These are phyloP conservation scores for Hesperia comma DNA, from an alignment of 2,888 invertebrate genomes.

Conservation along the genomic window DNA sequence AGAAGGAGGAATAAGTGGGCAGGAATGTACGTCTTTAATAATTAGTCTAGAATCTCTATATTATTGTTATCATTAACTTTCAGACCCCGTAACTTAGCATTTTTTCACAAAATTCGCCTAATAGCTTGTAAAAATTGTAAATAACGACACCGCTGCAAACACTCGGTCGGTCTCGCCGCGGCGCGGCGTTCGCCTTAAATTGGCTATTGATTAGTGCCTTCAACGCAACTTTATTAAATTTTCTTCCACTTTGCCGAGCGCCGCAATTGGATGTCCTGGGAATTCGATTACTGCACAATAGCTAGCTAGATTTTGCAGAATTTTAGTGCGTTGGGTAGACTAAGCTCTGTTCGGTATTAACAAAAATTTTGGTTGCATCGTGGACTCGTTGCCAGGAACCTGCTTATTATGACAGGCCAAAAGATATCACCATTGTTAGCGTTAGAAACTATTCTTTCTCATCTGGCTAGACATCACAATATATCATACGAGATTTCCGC, in stretches of 20 bases:
- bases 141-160: not conserved
- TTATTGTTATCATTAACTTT: too few species aligned
- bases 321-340: not conserved
- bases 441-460: too few species aligned
- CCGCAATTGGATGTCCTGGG: conserved; percentile 15
- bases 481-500: too few species aligned
- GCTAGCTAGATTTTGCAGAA: not conserved
- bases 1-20: too few species aligned
- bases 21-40: too few species aligned
- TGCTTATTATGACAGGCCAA: too few species aligned
- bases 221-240: conserved; percentile 20
- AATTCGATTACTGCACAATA: conserved; percentile 14
- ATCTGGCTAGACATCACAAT: too few species aligned
- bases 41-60: too few species aligned
- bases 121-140: not conserved
- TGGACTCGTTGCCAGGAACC: too few species aligned
- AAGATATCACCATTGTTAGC: too few species aligned
- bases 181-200: conserved; percentile 16
- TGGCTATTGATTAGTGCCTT: conserved; percentile 25
- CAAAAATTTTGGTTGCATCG: not conserved
- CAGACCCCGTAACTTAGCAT: too few species aligned
- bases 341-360: not conserved
- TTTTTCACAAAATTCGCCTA: too few species aligned
- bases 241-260: conserved; percentile 14
- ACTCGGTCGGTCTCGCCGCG: not conserved